These are phyloP conservation scores for Oegoconia quadripuncta DNA, from an alignment of 2,888 invertebrate species.

Conservation along the genomic window DNA sequence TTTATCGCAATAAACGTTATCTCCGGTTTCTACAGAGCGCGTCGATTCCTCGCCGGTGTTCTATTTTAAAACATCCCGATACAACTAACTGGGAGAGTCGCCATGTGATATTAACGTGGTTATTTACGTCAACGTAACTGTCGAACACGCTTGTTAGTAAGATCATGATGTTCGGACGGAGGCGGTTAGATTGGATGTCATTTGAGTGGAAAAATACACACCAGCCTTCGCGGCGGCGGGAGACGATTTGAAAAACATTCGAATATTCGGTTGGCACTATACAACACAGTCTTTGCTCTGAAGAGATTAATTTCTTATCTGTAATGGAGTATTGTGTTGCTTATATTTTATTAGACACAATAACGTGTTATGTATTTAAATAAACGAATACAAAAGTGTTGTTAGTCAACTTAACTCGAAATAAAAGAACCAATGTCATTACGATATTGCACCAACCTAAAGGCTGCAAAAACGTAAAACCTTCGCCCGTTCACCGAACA, in stretches of 20 bases:
- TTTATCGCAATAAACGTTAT: slow-evolving; percentile 49
- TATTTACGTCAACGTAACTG: slow-evolving; percentile 49
- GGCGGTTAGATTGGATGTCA: too few relatives aligned
- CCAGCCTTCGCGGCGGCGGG: too few relatives aligned
- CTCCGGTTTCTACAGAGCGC: background rate
- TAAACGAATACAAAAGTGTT: too few relatives aligned
- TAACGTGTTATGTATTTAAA: too few relatives aligned
- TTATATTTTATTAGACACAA: too few relatives aligned
- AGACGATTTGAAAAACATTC: too few relatives aligned
- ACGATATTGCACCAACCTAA: slow-evolving; percentile 18
- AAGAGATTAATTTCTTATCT: too few relatives aligned
- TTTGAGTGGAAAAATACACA: too few relatives aligned
- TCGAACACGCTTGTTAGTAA: background rate
- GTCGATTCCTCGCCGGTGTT: slow-evolving; percentile 26
- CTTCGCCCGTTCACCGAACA: slow-evolving; percentile 44
- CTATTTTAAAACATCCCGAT: slow-evolving; percentile 59
- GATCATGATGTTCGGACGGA: background rate
- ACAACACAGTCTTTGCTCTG: too few relatives aligned
- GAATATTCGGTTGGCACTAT: too few relatives aligned
- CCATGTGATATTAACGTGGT: slow-evolving; percentile 45
- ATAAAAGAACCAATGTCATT: slow-evolving; percentile 30
- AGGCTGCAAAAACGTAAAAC: slow-evolving; percentile 34
- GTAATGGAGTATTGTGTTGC: too few relatives aligned
- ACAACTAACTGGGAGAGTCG: slow-evolving; percentile 44
- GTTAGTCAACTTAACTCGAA: too few relatives aligned